These are phyloP conservation scores for Drosophila falleni DNA, from an alignment of 2,888 invertebrate species.

Conservation along the genomic window DNA sequence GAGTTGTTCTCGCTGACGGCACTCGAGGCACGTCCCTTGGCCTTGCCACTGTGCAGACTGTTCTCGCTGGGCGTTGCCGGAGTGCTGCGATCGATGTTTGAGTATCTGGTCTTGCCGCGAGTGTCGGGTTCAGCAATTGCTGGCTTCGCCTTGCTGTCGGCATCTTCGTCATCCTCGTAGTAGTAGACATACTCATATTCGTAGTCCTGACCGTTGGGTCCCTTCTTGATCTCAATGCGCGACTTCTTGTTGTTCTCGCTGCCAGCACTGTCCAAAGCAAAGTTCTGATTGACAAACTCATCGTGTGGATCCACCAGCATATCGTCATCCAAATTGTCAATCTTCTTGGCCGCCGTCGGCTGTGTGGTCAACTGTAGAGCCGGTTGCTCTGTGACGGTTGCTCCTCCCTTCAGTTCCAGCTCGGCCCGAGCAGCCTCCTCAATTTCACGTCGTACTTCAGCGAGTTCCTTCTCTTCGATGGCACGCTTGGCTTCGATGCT, in stretches of 20 bases:
- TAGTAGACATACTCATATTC: conserved; percentile 97
- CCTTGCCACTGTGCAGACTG: conserved; percentile 88
- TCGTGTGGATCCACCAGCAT: conserved; percentile 75
- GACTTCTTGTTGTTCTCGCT: conserved; percentile 90
- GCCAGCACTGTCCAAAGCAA: conserved; percentile 88
- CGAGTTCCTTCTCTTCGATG: conserved; percentile 82
- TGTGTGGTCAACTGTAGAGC: conserved; percentile 74
- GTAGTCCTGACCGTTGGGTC: conserved; percentile 95
- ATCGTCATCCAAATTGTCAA: conserved; percentile 66
- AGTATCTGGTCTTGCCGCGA: conserved; percentile 85
- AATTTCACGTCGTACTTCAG: conserved; percentile 73
- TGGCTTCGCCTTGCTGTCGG: conserved; percentile 77
- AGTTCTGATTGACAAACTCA: conserved; percentile 86
- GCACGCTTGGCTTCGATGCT: conserved; percentile 86
- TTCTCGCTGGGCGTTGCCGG: conserved; percentile 87
- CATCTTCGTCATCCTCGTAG: conserved; percentile 92
- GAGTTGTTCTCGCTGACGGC: conserved; percentile 39
- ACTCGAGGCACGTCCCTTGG: conserved; percentile 85
- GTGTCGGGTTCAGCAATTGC: conserved; percentile 85
- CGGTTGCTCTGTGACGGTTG: conserved; percentile 61
- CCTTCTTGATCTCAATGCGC: conserved; percentile 93
- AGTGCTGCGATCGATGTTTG: conserved; percentile 84
- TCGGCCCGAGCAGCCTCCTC: conserved; percentile 64
- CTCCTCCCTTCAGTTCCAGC: conserved; percentile 24
- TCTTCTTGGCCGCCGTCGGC: conserved; percentile 60